phyloP scores from a whole-genome alignment of 2,888 invertebrate genomes.

The Hirtodrosophila cameraria region DNA sequence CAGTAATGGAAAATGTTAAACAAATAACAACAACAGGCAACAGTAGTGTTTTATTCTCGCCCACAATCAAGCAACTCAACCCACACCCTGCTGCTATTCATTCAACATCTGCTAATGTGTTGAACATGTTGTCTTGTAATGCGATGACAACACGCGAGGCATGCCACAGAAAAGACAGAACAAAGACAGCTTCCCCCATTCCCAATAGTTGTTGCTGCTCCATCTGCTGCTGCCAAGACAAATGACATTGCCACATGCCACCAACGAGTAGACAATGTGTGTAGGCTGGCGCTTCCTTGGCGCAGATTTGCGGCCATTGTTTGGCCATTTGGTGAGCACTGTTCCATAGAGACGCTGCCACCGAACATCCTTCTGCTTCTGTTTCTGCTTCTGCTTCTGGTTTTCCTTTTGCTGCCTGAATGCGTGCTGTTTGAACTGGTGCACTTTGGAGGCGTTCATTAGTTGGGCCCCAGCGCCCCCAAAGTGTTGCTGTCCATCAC shows the following conservation, averaged over 20 bases:
- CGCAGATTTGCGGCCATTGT: constrained; percentile 53
- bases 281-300: constrained; percentile 10
- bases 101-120: constrained; percentile 58
- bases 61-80: constrained; percentile 2
- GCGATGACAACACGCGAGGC: constrained; percentile 69
- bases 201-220: background rate
- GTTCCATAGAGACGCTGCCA: constrained; percentile 23
- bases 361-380: constrained; percentile 22
- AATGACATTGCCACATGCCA: constrained; percentile 65
- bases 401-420: no score
- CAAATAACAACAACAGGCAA: constrained; percentile 46
- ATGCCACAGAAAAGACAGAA: constrained; percentile 17
- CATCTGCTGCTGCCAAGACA: constrained; percentile 54
- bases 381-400: constrained; percentile 26
- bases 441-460: constrained; percentile 67
- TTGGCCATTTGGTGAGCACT: constrained; percentile 45
- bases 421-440: constrained; percentile 50
- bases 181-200: constrained; percentile 2
- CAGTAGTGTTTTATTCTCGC: constrained; percentile 19
- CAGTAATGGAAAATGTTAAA: constrained; percentile 52
- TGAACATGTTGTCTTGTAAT: constrained; percentile 70
- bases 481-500: constrained; percentile 71
- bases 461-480: constrained; percentile 43
- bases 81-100: constrained; percentile 1
- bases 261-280: background rate